Evolutionary conservation across 1,140 invertebrate genomes (phyloP).

Genomic region (Drosophila neocordata): DNA sequence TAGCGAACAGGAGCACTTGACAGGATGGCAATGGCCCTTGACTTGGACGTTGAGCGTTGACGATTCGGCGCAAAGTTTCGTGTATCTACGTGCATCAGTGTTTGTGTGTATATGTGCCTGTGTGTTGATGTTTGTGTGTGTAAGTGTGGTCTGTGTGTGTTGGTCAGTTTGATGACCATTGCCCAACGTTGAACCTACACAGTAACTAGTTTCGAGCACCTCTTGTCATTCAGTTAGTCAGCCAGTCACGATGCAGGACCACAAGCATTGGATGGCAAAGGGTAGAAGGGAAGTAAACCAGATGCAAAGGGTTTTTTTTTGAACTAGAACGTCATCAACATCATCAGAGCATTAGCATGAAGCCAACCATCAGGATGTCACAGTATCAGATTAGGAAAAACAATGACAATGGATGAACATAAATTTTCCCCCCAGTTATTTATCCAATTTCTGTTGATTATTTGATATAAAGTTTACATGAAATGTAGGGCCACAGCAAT

Average conservation of each 20-base stretch:
- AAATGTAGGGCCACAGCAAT: constrained; percentile 4
- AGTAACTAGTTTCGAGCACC: constrained; percentile 63
- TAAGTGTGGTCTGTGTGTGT: constrained; percentile 25
- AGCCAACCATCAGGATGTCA: not conserved
- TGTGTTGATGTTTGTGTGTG: constrained; percentile 12
- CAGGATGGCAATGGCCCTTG: constrained; percentile 60
- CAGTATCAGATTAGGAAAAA: not conserved
- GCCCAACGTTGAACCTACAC: constrained; percentile 37
- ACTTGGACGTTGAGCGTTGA: constrained; percentile 53
- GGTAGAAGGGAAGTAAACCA: not conserved
- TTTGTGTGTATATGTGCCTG: constrained; percentile 17
- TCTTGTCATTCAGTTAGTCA: constrained; percentile 43
- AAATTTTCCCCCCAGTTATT: not conserved
- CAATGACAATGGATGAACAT: not conserved
- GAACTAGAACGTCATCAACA: not conserved
- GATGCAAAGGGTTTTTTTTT: not conserved
- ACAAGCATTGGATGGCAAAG: constrained; percentile 19
- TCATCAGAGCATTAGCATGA: not conserved
- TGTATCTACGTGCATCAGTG: not conserved
- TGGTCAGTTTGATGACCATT: constrained; percentile 54
- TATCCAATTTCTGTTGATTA: constrained; percentile 2
- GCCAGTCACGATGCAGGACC: constrained; percentile 5
- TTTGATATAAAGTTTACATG: not conserved
- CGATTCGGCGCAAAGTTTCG: constrained; percentile 52
- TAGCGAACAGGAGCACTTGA: constrained; percentile 50